Evolutionary conservation across 2,888 invertebrate species (phyloP).

Genomic region (Orchesellides sinensis): DNA sequence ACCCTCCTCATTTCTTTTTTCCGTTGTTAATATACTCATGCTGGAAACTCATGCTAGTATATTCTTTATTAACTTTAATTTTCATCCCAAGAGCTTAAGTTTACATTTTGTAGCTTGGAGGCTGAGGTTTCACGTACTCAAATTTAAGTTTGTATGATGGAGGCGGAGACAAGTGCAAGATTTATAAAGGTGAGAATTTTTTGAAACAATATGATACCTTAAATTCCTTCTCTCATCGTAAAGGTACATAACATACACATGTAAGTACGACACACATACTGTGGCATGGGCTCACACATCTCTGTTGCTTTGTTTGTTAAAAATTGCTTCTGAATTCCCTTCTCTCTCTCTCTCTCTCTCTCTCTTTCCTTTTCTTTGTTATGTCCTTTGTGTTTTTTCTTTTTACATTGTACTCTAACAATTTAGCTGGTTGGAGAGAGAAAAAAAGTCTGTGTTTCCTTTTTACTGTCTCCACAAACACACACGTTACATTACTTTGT

Average conservation of each 20-base stretch:
- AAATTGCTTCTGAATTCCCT: slow-evolving; percentile 41
- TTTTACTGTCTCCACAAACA: neutral
- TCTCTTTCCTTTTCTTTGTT: neutral
- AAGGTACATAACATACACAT: neutral
- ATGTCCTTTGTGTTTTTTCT: neutral
- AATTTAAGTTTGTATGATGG: slow-evolving; percentile 46
- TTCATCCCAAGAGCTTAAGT: no score
- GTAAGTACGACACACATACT: neutral
- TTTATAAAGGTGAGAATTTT: slow-evolving; percentile 66
- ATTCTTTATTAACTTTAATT: no score
- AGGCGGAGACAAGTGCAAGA: slow-evolving; percentile 60
- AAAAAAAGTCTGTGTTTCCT: slow-evolving; percentile 15
- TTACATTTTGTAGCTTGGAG: neutral
- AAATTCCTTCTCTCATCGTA: slow-evolving; percentile 59
- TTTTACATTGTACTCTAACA: neutral
- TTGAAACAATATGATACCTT: slow-evolving; percentile 63
- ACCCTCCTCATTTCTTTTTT: no score
- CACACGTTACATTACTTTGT: neutral
- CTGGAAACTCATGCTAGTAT: no score
- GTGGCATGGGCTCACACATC: neutral
- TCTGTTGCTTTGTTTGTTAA: slow-evolving; percentile 24
- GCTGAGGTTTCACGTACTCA: neutral
- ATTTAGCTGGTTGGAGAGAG: slow-evolving; percentile 1
- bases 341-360: neutral
- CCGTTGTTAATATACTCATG: no score